Base-by-base conservation (phyloP, 2,797 vertebrate species). In the Trachops cirrhosus region DNA sequence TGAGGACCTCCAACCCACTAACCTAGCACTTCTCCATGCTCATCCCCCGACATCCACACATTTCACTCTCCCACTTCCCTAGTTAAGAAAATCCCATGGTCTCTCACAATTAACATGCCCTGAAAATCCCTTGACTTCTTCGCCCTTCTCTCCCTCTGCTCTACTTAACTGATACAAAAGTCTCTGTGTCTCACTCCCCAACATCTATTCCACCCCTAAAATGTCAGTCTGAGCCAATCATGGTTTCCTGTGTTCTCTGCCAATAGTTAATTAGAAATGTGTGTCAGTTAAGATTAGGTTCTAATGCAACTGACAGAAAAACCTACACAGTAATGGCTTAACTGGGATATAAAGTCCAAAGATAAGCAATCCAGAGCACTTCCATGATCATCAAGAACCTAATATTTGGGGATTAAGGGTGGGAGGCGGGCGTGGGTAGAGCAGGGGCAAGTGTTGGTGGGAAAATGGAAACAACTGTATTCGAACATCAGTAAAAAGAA, bases 141-240 rank as follows among this genome's bases (percentile, higher is more conserved):
- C 29, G 6, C 16, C 73, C 74, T 74, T 71, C 54, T 74, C 71
- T 92, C 32, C 50, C 22, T 86, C 37, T 71, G 21, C 10, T 86
- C 15, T 41, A 88, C 26, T 85, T 41, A 52, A n/a, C 57, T 92
- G 64, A 62, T 59, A 74, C 6, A 89, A 29, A 6, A 78, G 48
- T 86, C 15, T 95, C 50, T 3, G 10, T 21, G 50, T 62, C 71
- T 87, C 52, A 86, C 18, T 93, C 48, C 67, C 32, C 64, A 64
- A 92, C 19, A 89, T 59, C 80, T n/a, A 90, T 67, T 54, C 21
- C 22, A 94, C 32, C 48, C 44, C 71, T 29, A 73, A 86, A 84
- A 90, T 48, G 29, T 75, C 34, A 92, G 22, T 89, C n/a, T 84
- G 52, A 94, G 78, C 39, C 50, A 97, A 70, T 73, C 50, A 59